Conservation (phyloP, 2,888 invertebrate species). For the Ennomos erosarius region DNA sequence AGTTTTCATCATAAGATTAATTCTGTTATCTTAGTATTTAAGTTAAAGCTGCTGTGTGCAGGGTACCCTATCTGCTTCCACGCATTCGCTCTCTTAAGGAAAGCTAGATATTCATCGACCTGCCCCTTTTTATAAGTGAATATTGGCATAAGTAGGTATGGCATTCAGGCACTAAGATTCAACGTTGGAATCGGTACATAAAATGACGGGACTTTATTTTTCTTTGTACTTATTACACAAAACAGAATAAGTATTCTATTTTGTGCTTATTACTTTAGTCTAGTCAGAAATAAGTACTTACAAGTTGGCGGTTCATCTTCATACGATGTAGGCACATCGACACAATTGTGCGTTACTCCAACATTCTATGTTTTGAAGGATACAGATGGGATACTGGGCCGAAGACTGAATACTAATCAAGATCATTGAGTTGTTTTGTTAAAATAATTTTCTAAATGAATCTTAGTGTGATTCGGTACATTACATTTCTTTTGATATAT, state of each 20-base stretch:
- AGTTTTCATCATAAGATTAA: conserved; percentile 37
- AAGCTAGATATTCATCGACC: conserved; percentile 23
- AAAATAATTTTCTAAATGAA: conserved; percentile 34
- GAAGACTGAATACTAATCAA: conserved; percentile 38
- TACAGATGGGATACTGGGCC: conserved; percentile 23
- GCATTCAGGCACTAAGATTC: conserved; percentile 57
- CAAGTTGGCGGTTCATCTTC: conserved; percentile 38
- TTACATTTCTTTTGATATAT: conserved; percentile 25
- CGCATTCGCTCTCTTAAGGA: conserved; percentile 51
- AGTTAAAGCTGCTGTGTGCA: conserved; percentile 52
- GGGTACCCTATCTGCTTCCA: conserved; percentile 42
- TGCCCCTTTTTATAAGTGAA: conserved; percentile 33
- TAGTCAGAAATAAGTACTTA: conserved; percentile 64
- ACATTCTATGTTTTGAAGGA: conserved; percentile 8
- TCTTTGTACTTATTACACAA: conserved; percentile 63
- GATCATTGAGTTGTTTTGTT: conserved; percentile 14
- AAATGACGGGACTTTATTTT: conserved; percentile 39
- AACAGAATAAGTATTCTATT: too few species aligned
- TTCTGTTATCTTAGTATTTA: conserved; percentile 31
- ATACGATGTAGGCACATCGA: conserved; percentile 8
- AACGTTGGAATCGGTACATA: conserved; percentile 39
- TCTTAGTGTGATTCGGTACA: conserved; percentile 55
- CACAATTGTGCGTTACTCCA: conserved; percentile 14
- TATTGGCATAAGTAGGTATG: conserved; percentile 2
- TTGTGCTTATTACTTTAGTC: conserved; percentile 67